These are phyloP conservation scores for Fukomys damarensis DNA, from an alignment of 2,113 vertebrate genomes.

Conservation along the genomic window DNA sequence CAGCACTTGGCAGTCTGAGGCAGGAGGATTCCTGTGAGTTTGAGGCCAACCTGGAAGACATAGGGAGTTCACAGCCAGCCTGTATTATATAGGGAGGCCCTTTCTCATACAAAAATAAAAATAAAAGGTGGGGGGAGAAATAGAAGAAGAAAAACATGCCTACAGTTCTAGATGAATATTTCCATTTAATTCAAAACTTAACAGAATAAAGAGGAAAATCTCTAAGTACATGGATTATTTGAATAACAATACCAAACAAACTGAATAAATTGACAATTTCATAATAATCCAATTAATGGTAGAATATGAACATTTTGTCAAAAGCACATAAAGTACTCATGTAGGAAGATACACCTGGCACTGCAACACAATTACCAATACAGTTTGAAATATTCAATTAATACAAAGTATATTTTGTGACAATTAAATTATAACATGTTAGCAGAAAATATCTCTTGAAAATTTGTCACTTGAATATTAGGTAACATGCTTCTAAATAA, in stretches of 20 bases:
- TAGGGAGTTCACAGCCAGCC: too few relatives aligned
- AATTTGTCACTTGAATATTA: background rate
- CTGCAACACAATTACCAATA: background rate
- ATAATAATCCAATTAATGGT: background rate
- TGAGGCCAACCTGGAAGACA: too few relatives aligned
- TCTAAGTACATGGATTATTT: background rate
- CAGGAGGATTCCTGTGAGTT: too few relatives aligned
- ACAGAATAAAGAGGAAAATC: background rate
- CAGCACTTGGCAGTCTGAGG: too few relatives aligned
- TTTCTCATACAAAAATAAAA: background rate
- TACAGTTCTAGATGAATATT: background rate
- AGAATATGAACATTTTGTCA: background rate
- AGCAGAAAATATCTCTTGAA: background rate
- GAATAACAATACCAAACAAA: background rate
- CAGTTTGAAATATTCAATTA: background rate
- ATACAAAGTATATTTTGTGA: background rate
- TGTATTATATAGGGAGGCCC: too few relatives aligned
- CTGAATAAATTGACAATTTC: background rate
- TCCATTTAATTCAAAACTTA: background rate
- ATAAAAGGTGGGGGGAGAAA: background rate
- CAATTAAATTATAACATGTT: background rate
- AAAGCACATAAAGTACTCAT: background rate
- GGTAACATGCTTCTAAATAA: background rate
- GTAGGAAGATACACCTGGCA: background rate
- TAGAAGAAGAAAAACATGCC: background rate